Percentiles rank a stretch among this genome's conserved stretches.
Evolutionary conservation across 2,888 invertebrate species (phyloP).

Genomic region (Tetropium fuscum): DNA sequence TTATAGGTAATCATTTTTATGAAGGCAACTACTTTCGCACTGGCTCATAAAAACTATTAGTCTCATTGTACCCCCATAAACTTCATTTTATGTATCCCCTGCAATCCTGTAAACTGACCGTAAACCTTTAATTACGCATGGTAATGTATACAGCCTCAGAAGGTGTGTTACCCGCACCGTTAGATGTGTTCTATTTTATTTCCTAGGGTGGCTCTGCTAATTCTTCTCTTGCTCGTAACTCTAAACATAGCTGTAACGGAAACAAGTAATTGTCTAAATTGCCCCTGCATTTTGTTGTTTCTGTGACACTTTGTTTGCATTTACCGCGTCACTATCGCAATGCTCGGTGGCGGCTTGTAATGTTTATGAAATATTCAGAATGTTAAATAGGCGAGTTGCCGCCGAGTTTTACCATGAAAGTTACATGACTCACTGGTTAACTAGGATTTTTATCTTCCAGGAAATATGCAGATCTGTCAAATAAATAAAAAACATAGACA

Average conservation of each 20-base stretch:
- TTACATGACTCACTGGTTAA: constrained; percentile 1
- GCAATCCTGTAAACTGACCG: background rate
- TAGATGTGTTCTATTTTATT: constrained; percentile 1
- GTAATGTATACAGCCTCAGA: background rate
- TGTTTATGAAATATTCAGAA: constrained; percentile 7
- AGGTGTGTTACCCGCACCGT: background rate
- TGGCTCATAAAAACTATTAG: too few species aligned
- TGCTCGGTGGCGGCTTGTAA: background rate
- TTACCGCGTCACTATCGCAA: background rate
- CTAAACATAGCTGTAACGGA: background rate
- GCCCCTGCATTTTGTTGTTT: background rate
- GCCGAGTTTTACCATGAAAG: background rate
- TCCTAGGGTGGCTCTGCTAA: background rate
- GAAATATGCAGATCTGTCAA: too few species aligned
- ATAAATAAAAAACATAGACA: too few species aligned
- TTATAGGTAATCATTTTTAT: too few species aligned
- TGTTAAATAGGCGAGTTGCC: constrained; percentile 1
- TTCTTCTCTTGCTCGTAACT: background rate
- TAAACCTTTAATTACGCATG: background rate
- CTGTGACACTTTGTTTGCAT: constrained; percentile 5
- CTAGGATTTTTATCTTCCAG: constrained; percentile 4
- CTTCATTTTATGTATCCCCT: background rate
- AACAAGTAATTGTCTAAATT: constrained; percentile 1
- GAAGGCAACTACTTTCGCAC: too few species aligned
- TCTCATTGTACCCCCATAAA: background rate